Conservation (phyloP, 2,797 vertebrate species). For the Siniperca obscura region DNA sequence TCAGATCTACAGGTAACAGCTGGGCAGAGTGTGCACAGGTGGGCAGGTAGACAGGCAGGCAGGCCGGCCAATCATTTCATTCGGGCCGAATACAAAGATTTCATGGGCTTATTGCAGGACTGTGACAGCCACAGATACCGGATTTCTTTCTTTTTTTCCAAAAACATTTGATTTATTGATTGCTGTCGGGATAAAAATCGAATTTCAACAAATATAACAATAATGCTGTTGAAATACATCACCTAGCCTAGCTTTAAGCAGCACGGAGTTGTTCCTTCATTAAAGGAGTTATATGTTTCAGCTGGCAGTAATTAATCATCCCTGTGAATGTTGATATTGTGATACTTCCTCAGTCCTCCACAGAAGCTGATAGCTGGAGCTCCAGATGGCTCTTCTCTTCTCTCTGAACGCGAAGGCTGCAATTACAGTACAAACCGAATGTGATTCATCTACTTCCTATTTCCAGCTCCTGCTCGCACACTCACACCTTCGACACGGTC, state of each 20-base stretch:
- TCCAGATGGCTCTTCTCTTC: slow-evolving; percentile 63
- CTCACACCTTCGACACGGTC: slow-evolving; percentile 52
- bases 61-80: too few species aligned
- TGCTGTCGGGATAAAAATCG: too few species aligned
- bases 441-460: slow-evolving; percentile 66
- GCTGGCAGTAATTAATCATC: slow-evolving; percentile 30
- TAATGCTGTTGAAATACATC: too few species aligned
- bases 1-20: background rate
- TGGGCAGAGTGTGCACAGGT: too few species aligned
- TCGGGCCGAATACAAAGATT: too few species aligned
- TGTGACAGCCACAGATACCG: too few species aligned
- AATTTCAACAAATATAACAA: too few species aligned
- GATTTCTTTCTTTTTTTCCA: too few species aligned
- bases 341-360: slow-evolving; percentile 22
- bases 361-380: slow-evolving; percentile 25
- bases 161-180: too few species aligned
- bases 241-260: too few species aligned
- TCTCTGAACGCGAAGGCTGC: slow-evolving; percentile 38
- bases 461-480: slow-evolving; percentile 57
- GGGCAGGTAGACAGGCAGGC: too few species aligned
- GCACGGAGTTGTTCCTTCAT: background rate
- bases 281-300: slow-evolving; percentile 36
- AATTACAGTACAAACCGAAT: slow-evolving; percentile 53
- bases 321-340: slow-evolving; percentile 32
- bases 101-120: too few species aligned